Conservation (phyloP, 2,888 invertebrate genomes). For the Zhuqinia jingwanae region DNA sequence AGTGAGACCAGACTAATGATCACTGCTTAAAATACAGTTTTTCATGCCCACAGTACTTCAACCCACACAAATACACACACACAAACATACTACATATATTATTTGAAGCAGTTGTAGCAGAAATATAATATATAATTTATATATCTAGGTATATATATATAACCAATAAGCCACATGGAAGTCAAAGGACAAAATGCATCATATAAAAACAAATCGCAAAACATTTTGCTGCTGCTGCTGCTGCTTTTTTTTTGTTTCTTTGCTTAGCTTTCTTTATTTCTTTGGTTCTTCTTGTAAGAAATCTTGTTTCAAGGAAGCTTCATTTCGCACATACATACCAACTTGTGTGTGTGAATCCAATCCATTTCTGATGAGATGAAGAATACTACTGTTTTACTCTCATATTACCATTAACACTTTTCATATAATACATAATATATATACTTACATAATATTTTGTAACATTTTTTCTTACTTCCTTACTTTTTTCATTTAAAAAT, state of each 20-base stretch:
- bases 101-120: conserved; percentile 13
- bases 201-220: conserved; percentile 66
- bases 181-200: conserved; percentile 70
- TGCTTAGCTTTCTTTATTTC: conserved; percentile 5
- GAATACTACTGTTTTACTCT: conserved; percentile 42
- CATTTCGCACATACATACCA: background rate
- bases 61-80: conserved; percentile 71
- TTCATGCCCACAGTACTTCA: conserved; percentile 69
- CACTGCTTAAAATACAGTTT: conserved; percentile 78
- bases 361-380: conserved; percentile 36
- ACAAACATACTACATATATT: conserved; percentile 64
- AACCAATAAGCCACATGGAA: conserved; percentile 70
- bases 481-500: conserved; percentile 22
- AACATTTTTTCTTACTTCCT: conserved; percentile 46
- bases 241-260: conserved; percentile 50
- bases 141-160: no score
- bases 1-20: conserved; percentile 77
- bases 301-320: conserved; percentile 21
- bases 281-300: background rate
- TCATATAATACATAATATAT: conserved; percentile 21
- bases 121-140: no score
- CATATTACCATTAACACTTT: conserved; percentile 45
- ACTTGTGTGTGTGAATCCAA: conserved; percentile 24
- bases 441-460: background rate
- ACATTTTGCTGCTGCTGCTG: conserved; percentile 65